These are phyloP conservation scores for Sardina pilchardus DNA, from an alignment of 2,113 vertebrate genomes.

Conservation along the genomic window DNA sequence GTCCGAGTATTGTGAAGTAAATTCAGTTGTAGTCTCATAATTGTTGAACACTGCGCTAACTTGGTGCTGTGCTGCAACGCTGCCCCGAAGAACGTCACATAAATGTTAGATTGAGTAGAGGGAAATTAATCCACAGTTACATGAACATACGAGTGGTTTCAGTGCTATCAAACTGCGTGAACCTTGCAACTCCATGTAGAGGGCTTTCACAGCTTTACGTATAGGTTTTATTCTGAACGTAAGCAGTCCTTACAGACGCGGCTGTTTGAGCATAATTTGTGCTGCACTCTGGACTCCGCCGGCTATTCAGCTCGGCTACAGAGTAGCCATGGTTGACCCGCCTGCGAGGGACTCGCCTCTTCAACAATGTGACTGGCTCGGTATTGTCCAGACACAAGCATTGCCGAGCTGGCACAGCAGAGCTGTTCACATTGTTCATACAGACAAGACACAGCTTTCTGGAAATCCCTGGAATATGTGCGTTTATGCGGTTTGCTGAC, in stretches of 20 bases:
- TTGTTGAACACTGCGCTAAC: background rate
- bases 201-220: background rate
- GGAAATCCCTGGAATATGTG: slow-evolving; percentile 65
- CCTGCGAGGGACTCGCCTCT: slow-evolving; percentile 44
- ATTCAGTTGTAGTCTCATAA: background rate
- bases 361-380: slow-evolving; percentile 51
- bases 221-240: background rate
- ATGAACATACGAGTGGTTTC: background rate
- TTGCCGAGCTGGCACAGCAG: slow-evolving; percentile 68
- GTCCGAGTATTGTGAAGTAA: background rate
- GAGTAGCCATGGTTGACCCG: background rate
- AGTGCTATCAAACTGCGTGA: background rate
- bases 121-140: background rate
- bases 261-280: background rate
- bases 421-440: slow-evolving; percentile 57
- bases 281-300: background rate
- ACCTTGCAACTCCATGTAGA: background rate
- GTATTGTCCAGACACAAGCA: slow-evolving; percentile 61
- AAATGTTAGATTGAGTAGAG: background rate
- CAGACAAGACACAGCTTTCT: slow-evolving; percentile 46
- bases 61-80: background rate
- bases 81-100: background rate
- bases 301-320: background rate
- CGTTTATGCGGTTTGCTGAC: slow-evolving; percentile 29
- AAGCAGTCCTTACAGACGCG: background rate